phyloP scores from a whole-genome alignment of 1,140 invertebrate genomes.

The Melanaphis sacchari region DNA sequence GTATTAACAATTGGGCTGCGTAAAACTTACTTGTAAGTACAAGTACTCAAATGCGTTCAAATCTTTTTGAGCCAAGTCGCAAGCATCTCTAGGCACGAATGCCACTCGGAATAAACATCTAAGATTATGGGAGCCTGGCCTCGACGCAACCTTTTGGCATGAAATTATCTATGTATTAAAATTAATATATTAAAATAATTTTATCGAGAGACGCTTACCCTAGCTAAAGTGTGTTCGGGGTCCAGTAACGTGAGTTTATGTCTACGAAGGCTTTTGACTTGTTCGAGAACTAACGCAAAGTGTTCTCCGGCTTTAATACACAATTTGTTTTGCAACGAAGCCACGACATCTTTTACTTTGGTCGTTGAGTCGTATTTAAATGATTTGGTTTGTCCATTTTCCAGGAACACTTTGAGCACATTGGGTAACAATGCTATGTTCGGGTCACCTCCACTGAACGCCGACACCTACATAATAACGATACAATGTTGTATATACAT shows the following conservation, averaged over 20 bases:
- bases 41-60: slow-evolving; percentile 87
- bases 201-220: slow-evolving; percentile 68
- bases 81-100: slow-evolving; percentile 85
- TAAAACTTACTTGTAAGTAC: slow-evolving; percentile 73
- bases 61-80: slow-evolving; percentile 81
- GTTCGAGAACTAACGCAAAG: slow-evolving; percentile 88
- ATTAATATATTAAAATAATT: background rate
- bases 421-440: slow-evolving; percentile 89
- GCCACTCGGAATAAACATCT: slow-evolving; percentile 87
- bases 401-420: slow-evolving; percentile 90
- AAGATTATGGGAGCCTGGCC: slow-evolving; percentile 86
- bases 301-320: slow-evolving; percentile 81
- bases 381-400: slow-evolving; percentile 95
- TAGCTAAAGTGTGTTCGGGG: slow-evolving; percentile 81
- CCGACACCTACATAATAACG: slow-evolving; percentile 71
- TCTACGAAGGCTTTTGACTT: slow-evolving; percentile 83
- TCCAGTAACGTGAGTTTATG: slow-evolving; percentile 85
- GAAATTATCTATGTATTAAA: background rate
- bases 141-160: slow-evolving; percentile 79
- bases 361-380: slow-evolving; percentile 93
- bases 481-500: background rate
- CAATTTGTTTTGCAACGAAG: slow-evolving; percentile 84
- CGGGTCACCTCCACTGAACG: slow-evolving; percentile 80
- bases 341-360: slow-evolving; percentile 85
- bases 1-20: background rate